Base-by-base conservation (phyloP, 1,140 invertebrate species). In the Druon quercuslanigerum region DNA sequence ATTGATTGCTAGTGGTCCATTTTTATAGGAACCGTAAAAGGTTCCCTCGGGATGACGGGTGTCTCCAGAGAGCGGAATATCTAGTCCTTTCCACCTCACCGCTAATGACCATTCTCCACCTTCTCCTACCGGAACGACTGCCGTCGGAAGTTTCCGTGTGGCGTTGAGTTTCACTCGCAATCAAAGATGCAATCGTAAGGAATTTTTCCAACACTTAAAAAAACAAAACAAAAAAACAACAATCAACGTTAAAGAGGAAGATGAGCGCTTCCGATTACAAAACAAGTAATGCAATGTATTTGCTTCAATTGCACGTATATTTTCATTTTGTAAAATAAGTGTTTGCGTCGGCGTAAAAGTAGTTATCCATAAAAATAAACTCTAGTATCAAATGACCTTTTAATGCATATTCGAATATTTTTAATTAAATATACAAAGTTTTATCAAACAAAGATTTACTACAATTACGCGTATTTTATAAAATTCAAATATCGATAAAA, bases 11-110 rank as follows among this genome's bases (percentile, higher is more conserved):
- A 20, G 16, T 19, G 54, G 17, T 56, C 54, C 20, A 56, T 56
- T 56, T 20, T 56, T 56, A 56, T 56, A 19, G 54, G 6, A 17
- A 56, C 17, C 20, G 54, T 56, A 19, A 56, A 56, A 56, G 54
- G 54, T 56, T 56, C 54, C 54, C 54, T 56, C 54, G 54, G 54
- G 54, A 56, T 13, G 20, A 20, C 20, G 54, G 9, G 54, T 20
- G 54, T 46, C 7, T 46, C 40, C 40, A 46, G 7, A 20, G 54
- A 19, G 20, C 12, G 52, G 52, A 54, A 54, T 54, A 54, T 54
- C 52, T 54, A 19, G 52, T 54, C 54, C 54, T 56, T 56, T 56
- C 54, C 54, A 56, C 54, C 17, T 56, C 54, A 56, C 8, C 17
- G 17, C 54, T 13, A 12, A 19, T 56, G 40, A 46, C 19, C 17